phyloP scores from a whole-genome alignment of 2,797 vertebrate species.

The Esox lucius region DNA sequence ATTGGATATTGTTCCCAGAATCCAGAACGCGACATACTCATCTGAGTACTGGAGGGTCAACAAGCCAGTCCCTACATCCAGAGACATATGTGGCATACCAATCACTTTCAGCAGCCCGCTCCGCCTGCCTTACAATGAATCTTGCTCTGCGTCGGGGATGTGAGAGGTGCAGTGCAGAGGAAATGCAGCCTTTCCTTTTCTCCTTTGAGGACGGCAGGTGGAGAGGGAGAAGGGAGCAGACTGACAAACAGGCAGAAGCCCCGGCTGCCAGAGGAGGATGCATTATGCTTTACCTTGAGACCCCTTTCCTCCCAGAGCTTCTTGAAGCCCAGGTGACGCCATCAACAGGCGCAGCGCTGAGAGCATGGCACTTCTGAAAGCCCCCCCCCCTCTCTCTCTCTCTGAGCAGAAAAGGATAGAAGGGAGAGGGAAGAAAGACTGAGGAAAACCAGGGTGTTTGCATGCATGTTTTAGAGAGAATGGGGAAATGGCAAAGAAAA shows the following conservation, averaged over 20 bases:
- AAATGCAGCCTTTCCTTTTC: slow-evolving; percentile 41
- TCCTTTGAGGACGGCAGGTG: slow-evolving; percentile 33
- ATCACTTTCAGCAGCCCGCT: neutral
- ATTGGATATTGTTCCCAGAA: neutral
- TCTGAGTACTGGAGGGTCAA: neutral
- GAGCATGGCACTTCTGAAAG: slow-evolving; percentile 40
- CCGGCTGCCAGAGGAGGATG: slow-evolving; percentile 51
- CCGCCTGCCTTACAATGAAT: neutral
- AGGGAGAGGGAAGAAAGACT: slow-evolving; percentile 40
- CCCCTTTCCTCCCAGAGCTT: slow-evolving; percentile 47
- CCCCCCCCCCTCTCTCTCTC: neutral
- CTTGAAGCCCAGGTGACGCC: slow-evolving; percentile 50
- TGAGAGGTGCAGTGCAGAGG: slow-evolving; percentile 36
- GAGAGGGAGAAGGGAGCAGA: slow-evolving; percentile 11
- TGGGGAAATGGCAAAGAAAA: slow-evolving; percentile 26
- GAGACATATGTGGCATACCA: neutral
- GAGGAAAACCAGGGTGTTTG: slow-evolving; percentile 43
- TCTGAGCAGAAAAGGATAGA: slow-evolving; percentile 28
- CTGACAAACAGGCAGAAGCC: slow-evolving; percentile 27
- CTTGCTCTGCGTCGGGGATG: neutral
- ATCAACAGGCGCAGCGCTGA: slow-evolving; percentile 47
- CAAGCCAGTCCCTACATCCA: neutral
- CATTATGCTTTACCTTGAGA: slow-evolving; percentile 59
- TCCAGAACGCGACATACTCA: neutral
- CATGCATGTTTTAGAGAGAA: slow-evolving; percentile 43